Evolutionary conservation across 2,888 invertebrate genomes (phyloP).

Genomic region (Ennomos erosarius): DNA sequence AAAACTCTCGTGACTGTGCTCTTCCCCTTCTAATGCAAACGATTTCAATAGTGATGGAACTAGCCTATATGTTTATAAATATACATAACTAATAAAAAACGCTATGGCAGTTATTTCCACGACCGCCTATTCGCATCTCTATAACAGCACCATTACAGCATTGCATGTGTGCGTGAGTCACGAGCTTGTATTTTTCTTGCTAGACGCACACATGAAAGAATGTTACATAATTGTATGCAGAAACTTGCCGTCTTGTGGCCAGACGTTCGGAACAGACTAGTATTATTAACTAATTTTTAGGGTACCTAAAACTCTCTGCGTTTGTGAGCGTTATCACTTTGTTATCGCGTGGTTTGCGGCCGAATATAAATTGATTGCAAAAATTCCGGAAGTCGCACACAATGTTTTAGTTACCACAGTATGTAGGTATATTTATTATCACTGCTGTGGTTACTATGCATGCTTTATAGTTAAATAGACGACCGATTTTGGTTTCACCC

Average conservation of each 20-base stretch:
- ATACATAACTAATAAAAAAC: slow-evolving; percentile 45
- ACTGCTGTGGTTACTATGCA: too few species aligned
- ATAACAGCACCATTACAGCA: slow-evolving; percentile 44
- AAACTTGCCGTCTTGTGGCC: slow-evolving; percentile 35
- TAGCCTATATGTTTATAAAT: slow-evolving; percentile 17
- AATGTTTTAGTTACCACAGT: not conserved
- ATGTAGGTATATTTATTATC: too few species aligned
- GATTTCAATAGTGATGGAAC: slow-evolving; percentile 43
- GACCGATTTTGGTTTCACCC: too few species aligned
- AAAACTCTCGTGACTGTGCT: slow-evolving; percentile 27
- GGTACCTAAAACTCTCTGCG: slow-evolving; percentile 28
- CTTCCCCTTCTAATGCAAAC: slow-evolving; percentile 45
- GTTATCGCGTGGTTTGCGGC: slow-evolving; percentile 23
- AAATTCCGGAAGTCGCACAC: slow-evolving; percentile 31
- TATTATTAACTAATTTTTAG: slow-evolving; percentile 40
- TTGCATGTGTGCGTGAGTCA: slow-evolving; percentile 57
- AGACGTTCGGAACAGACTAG: slow-evolving; percentile 35
- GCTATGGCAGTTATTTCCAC: slow-evolving; percentile 47
- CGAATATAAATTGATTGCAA: slow-evolving; percentile 19
- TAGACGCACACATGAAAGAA: slow-evolving; percentile 45
- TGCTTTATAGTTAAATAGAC: too few species aligned
- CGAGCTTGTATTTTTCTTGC: slow-evolving; percentile 49
- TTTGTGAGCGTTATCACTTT: slow-evolving; percentile 28
- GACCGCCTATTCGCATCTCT: slow-evolving; percentile 52
- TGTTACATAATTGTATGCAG: slow-evolving; percentile 52